Evolutionary conservation across 2,888 invertebrate genomes (phyloP), one percentile per base, ranked within the genome.

Genomic region (Erebia aethiops): DNA sequence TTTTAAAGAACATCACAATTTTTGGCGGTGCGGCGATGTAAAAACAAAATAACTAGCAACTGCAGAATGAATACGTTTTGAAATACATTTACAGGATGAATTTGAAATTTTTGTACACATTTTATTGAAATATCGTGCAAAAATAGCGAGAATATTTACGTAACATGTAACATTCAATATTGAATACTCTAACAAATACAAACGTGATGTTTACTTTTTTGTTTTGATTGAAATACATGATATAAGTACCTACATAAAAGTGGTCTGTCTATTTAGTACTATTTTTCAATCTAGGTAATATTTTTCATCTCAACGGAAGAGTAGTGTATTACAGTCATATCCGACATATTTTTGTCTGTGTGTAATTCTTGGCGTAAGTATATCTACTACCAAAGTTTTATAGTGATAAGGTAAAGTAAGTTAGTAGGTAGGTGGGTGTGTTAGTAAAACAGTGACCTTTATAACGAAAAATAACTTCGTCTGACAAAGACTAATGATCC

Each of bases 361-460:
- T 1, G 35, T 35, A 35, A 35, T 7, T 7, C 35, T 35, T 35
- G 7, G 7, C 35, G 35, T 35, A 7, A 35, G 35, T n/a, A n/a
- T n/a, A n/a, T n/a, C n/a, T n/a, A n/a, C n/a, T n/a, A n/a, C n/a
- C n/a, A n/a, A n/a, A n/a, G n/a, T n/a, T n/a, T n/a, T n/a, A n/a
- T n/a, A n/a, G n/a, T n/a, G 8, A 10, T 18, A 18, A 54, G 52
- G 51, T 16, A 52, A 52, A 46, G 11, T 46, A 46, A 13, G 16
- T 60, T 26, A 26, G 16, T 16, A 41, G 41, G 41, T 41, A 49
- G 21, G 21, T 62, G 62, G 14, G 49, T 14, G 62, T 49, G 21
- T 62, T 49, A 62, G 62, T 62, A 60, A 61, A 46, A 61, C 43
- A 46, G 62, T 62, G 62, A 62, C 62, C 62, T 62, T 62, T 14